Evolutionary conservation across 1,140 invertebrate species (phyloP).

Genomic region (Globodera rostochiensis): DNA sequence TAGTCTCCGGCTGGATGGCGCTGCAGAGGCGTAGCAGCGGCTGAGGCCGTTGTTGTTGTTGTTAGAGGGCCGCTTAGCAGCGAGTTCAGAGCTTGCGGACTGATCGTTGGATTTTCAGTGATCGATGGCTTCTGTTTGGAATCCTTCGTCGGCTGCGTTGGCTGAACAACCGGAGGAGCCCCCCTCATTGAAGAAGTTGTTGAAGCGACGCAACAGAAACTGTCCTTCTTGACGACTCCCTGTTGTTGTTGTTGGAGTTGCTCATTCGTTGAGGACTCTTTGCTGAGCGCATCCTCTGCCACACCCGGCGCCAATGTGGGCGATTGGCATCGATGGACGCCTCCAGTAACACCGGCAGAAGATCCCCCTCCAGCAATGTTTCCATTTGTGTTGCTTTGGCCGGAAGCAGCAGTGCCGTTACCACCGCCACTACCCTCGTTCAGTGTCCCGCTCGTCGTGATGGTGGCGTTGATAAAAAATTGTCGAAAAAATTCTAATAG

Average conservation of each 20-base stretch:
- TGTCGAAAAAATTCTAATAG: background rate
- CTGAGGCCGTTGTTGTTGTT: background rate
- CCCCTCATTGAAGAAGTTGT: background rate
- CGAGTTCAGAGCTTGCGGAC: background rate
- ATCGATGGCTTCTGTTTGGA: background rate
- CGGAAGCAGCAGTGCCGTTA: background rate
- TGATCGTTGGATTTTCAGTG: background rate
- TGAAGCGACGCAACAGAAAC: background rate
- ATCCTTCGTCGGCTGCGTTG: background rate
- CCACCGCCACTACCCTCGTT: slow-evolving; percentile 1
- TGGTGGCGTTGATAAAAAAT: background rate
- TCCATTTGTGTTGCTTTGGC: background rate
- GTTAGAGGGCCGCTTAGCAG: background rate
- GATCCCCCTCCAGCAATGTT: background rate
- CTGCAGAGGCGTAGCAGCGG: background rate
- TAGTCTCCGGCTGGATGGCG: background rate
- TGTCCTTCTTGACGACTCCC: background rate
- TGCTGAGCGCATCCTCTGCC: background rate
- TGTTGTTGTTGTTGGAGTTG: background rate
- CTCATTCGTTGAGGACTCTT: background rate
- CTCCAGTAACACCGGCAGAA: background rate
- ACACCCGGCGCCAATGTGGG: background rate
- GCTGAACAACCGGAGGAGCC: background rate
- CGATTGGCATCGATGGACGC: slow-evolving; percentile 1
- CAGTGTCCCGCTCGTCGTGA: slow-evolving; percentile 16